Evolutionary conservation across 2,113 vertebrate genomes (phyloP), one percentile per base, ranked within the genome.

Genomic region (Ictalurus punctatus): DNA sequence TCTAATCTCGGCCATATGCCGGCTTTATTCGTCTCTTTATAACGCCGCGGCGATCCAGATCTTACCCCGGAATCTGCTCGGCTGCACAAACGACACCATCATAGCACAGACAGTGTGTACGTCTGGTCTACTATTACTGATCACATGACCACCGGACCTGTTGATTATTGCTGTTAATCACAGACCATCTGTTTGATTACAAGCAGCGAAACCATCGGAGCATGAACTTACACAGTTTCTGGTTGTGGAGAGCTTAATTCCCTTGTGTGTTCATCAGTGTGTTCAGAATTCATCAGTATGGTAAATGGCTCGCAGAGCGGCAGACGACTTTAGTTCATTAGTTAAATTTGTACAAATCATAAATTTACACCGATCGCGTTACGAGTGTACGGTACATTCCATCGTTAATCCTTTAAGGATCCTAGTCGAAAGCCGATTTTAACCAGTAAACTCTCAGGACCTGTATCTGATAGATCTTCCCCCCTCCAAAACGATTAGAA

Each of bases 171-270:
- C 79, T 88, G 86, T 79, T 83, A 88, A 88, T 88, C 63, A 79
- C 79, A 83, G 86, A 88, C 86, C 86, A 88, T 83, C 86, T 88
- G 86, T 87, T 67, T 87, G 79, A 83, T 81, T 87, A 87, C 86
- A 87, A 69, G 78, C 86, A 82, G 86, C 27, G 30, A 87, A 82
- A 65, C 23, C 78, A 87, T 19, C 9, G 48, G 73, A 87, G 86
- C 86, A 82, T 87, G 76, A 87, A 87, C 61, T 61, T 81, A 81
- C 86, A 81, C 34, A 12, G 61, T 82, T 81, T 87, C 78, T 87
- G 86, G 59, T 76, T 82, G 61, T 54, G 86, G 78, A 86, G 52
- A 86, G 65, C 21, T 25, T 58, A 87, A 87, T 87, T 83, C 78
- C 63, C 61, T 65, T 82, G 78, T 61, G 59, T 82, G 78, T 82